phyloP scores from a whole-genome alignment of 2,113 vertebrate genomes.

The Scalopus aquaticus region DNA sequence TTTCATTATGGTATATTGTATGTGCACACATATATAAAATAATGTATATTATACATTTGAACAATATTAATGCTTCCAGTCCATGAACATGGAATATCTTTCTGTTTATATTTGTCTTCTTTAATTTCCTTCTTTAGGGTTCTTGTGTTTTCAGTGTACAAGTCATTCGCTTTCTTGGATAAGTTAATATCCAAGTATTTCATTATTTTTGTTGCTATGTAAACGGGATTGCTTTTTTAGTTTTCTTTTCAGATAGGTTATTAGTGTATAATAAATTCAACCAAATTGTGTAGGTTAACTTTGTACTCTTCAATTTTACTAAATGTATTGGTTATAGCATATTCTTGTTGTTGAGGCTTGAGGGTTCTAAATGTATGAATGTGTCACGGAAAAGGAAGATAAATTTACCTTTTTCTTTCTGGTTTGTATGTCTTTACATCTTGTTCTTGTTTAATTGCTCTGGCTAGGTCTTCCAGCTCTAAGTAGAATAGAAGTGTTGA shows the following conservation, averaged over 20 bases:
- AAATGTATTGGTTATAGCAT: neutral
- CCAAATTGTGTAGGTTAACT: no score
- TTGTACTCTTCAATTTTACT: neutral
- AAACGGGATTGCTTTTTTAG: neutral
- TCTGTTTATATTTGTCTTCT: neutral
- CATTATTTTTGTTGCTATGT: neutral
- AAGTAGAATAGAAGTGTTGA: neutral
- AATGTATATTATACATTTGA: no score
- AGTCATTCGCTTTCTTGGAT: neutral
- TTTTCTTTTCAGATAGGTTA: neutral
- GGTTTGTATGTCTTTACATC: neutral
- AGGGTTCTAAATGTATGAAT: neutral
- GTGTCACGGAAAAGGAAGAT: neutral
- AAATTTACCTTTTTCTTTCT: neutral
- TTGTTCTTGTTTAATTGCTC: neutral
- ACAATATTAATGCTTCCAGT: neutral
- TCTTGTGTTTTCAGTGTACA: neutral
- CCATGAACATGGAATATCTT: no score
- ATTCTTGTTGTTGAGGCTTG: neutral
- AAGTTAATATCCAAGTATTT: neutral
- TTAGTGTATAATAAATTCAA: neutral
- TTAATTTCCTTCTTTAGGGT: neutral
- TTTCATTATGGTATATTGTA: neutral
- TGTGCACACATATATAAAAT: no score
- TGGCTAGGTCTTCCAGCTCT: neutral